These are phyloP conservation scores for Lingula anatina DNA, from an alignment of 2,888 invertebrate species.

Conservation along the genomic window DNA sequence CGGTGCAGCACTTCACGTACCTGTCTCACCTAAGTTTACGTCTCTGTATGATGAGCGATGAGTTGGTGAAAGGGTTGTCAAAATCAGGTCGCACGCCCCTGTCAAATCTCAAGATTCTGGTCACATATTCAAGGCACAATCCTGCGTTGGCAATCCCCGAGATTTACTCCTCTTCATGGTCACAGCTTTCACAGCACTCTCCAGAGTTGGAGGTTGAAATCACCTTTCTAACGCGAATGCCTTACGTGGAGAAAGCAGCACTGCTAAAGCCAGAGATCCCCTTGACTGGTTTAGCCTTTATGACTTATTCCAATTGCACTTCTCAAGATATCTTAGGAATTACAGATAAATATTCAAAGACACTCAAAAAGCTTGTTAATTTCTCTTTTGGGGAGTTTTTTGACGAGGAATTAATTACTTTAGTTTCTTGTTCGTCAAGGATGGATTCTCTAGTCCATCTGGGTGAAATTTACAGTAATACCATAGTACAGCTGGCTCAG, in stretches of 20 bases:
- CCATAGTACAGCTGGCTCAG: conserved; percentile 20
- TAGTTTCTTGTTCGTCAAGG: conserved; percentile 17
- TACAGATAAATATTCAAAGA: conserved; percentile 17
- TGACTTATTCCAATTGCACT: conserved; percentile 25
- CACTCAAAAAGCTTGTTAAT: conserved; percentile 19
- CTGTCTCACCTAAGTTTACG: conserved; percentile 24
- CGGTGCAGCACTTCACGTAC: conserved; percentile 19
- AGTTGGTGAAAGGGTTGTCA: conserved; percentile 20
- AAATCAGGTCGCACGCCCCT: conserved; percentile 18
- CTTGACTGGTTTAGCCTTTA: conserved; percentile 19
- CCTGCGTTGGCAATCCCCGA: conserved; percentile 17
- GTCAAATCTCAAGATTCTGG: conserved; percentile 20
- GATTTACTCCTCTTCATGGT: conserved; percentile 22
- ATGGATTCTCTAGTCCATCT: conserved; percentile 24
- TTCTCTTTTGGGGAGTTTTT: conserved; percentile 20
- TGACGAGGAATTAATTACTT: conserved; percentile 16
- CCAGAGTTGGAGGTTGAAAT: conserved; percentile 27
- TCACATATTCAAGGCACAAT: conserved; percentile 19
- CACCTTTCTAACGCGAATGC: conserved; percentile 23
- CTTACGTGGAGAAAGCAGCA: conserved; percentile 21
- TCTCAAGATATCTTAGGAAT: conserved; percentile 17
- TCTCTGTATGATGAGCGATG: conserved; percentile 29
- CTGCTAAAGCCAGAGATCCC: conserved; percentile 32
- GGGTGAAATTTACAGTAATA: conserved; percentile 17
- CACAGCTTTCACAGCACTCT: conserved; percentile 14